Percentiles rank a stretch among this genome's conserved stretches.
Evolutionary conservation across 2,113 vertebrate species (phyloP).

Genomic region (Vicugna pacos): DNA sequence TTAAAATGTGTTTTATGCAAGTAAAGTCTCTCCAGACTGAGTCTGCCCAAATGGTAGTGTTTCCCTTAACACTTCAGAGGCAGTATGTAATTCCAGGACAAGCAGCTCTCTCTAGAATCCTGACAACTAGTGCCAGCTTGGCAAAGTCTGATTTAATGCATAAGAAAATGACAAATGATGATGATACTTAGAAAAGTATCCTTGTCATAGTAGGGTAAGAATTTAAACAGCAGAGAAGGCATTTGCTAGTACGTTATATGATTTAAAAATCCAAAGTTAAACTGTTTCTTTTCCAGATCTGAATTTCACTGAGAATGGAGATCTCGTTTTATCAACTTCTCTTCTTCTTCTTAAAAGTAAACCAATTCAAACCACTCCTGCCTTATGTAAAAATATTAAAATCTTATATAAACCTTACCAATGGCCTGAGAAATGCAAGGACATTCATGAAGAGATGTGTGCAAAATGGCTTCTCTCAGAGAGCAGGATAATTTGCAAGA

Average conservation of each 20-base stretch:
- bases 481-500: conserved; percentile 12
- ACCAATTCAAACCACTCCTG: conserved; percentile 48
- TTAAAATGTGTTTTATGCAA: background rate
- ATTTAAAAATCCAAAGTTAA: background rate
- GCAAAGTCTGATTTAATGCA: background rate
- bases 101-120: conserved; percentile 69
- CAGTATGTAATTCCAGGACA: conserved; percentile 31
- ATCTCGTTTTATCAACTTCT: conserved; percentile 10
- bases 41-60: background rate
- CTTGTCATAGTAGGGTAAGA: background rate
- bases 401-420: conserved; percentile 48
- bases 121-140: conserved; percentile 67
- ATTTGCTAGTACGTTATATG: conserved; percentile 5
- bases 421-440: conserved; percentile 69
- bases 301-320: background rate
- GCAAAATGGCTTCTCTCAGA: conserved; percentile 54
- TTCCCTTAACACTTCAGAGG: conserved; percentile 51
- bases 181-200: background rate
- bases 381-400: conserved; percentile 66
- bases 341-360: conserved; percentile 52
- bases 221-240: background rate
- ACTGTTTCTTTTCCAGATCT: conserved; percentile 30
- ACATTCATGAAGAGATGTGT: conserved; percentile 56
- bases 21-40: background rate
- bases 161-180: background rate